These are phyloP conservation scores for Conger conger DNA, from an alignment of 2,113 vertebrate species.

Conservation along the genomic window DNA sequence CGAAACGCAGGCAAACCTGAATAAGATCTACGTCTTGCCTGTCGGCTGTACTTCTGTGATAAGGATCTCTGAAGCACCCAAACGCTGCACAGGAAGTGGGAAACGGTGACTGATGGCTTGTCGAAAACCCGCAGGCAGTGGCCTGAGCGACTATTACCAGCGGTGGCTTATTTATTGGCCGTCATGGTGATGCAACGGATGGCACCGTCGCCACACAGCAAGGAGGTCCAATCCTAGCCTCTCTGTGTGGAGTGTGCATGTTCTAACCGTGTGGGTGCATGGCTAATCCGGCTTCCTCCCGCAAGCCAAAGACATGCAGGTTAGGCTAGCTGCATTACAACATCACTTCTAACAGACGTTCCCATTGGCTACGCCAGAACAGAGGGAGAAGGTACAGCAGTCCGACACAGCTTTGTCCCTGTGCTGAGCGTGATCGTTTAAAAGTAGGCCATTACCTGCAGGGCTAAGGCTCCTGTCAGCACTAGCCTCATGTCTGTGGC, in stretches of 20 bases:
- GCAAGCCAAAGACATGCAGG: too few relatives aligned
- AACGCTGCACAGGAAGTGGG: not conserved
- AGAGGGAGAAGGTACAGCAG: not conserved
- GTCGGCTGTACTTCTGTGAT: not conserved
- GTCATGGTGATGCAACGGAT: too few relatives aligned
- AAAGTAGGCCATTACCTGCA: not conserved
- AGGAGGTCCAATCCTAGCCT: too few relatives aligned
- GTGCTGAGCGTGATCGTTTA: not conserved
- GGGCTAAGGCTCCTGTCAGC: too few relatives aligned
- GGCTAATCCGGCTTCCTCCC: too few relatives aligned
- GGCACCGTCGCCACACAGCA: too few relatives aligned
- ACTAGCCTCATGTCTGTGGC: not conserved
- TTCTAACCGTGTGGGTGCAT: too few relatives aligned
- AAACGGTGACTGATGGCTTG: not conserved
- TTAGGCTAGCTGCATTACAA: too few relatives aligned
- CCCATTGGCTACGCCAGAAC: not conserved
- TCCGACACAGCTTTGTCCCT: not conserved
- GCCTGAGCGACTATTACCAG: not conserved
- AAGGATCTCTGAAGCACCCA: not conserved
- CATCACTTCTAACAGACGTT: too few relatives aligned
- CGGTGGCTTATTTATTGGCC: too few relatives aligned
- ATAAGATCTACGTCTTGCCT: not conserved
- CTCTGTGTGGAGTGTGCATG: too few relatives aligned
- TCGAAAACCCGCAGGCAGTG: not conserved
- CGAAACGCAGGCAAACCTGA: not conserved